These are phyloP conservation scores for Zaprionus bogoriensis DNA, from an alignment of 2,888 invertebrate genomes.

Conservation along the genomic window DNA sequence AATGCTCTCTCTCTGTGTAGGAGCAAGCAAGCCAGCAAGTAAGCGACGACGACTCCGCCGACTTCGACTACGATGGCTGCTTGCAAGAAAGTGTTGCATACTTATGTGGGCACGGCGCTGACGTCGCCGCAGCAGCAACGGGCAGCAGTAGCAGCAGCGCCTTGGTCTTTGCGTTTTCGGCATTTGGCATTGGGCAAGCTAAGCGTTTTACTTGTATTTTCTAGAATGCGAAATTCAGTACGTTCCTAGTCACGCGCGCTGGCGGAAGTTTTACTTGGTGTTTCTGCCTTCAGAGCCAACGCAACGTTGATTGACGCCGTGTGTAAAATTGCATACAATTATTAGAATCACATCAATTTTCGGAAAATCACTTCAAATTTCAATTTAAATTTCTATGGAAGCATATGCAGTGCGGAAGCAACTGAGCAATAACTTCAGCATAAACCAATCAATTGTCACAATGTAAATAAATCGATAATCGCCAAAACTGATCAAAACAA, in stretches of 20 bases:
- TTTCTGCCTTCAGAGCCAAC: constrained; percentile 64
- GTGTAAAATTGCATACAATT: constrained; percentile 65
- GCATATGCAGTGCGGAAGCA: constrained; percentile 48
- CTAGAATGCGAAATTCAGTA: constrained; percentile 76
- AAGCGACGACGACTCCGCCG: constrained; percentile 33
- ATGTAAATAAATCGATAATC: not conserved
- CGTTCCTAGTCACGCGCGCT: constrained; percentile 80
- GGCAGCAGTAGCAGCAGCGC: constrained; percentile 61
- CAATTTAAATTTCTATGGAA: constrained; percentile 29
- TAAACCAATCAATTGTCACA: not conserved
- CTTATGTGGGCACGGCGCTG: constrained; percentile 71
- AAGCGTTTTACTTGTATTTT: constrained; percentile 71
- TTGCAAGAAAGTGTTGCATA: constrained; percentile 77
- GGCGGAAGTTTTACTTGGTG: constrained; percentile 78
- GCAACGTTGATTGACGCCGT: constrained; percentile 63
- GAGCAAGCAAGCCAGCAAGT: constrained; percentile 56
- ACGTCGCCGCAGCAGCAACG: constrained; percentile 41
- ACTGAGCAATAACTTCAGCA: constrained; percentile 28
- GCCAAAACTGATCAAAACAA: not conserved
- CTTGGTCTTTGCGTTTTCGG: constrained; percentile 66
- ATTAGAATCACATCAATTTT: constrained; percentile 40
- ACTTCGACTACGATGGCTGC: constrained; percentile 41
- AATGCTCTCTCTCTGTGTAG: constrained; percentile 49
- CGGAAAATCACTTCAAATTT: constrained; percentile 4
- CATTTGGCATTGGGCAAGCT: constrained; percentile 48